phyloP scores from a whole-genome alignment of 2,113 vertebrate species.

The Anhinga rufa region DNA sequence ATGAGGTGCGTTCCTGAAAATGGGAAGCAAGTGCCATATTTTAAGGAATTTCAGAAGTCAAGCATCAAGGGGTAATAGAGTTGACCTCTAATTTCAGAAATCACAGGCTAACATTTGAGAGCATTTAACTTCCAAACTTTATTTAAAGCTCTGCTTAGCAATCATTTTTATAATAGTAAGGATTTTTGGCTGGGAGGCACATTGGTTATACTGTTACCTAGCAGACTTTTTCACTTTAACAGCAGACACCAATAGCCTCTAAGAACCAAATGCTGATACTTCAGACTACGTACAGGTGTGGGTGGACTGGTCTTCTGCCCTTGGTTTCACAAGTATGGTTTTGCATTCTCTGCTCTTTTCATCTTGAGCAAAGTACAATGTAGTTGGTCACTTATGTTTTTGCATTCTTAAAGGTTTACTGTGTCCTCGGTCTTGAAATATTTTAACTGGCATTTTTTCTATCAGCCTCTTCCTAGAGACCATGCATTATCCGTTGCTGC shows the following conservation, averaged over 20 bases:
- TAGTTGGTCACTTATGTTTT: neutral
- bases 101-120: conserved; percentile 35
- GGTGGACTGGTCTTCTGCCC: neutral
- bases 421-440: neutral
- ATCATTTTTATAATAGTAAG: conserved; percentile 38
- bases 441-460: conserved; percentile 12
- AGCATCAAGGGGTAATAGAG: conserved; percentile 57
- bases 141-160: conserved; percentile 61
- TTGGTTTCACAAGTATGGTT: neutral
- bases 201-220: neutral
- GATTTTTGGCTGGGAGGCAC: neutral
- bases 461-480: neutral
- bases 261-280: neutral
- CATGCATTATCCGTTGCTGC: neutral
- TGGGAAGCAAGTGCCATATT: conserved; percentile 43
- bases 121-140: conserved; percentile 57
- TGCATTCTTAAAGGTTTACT: neutral
- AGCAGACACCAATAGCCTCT: neutral
- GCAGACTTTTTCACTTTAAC: neutral
- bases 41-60: conserved; percentile 60
- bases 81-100: conserved; percentile 66
- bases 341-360: neutral
- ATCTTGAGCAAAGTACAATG: neutral
- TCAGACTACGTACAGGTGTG: neutral
- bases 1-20: conserved; percentile 27